Evolutionary conservation across 2,113 vertebrate genomes (phyloP), one percentile per base, ranked within the genome.

Genomic region (western clawed frog (Xenopus tropicalis)): DNA sequence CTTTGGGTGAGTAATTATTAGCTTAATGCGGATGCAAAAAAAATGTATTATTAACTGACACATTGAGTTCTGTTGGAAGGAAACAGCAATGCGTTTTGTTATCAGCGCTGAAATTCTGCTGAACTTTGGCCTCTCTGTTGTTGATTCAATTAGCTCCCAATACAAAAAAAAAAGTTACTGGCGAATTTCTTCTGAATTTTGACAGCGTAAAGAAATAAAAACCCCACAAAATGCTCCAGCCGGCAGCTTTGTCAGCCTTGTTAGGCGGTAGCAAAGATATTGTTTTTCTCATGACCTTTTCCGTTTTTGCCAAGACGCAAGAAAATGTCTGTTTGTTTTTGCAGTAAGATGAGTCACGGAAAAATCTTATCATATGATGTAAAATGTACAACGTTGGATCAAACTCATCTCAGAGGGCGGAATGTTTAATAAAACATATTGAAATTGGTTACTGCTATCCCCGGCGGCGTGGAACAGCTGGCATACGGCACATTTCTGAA

Each of bases 281-380:
- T 17, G 22, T 61, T 61, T 37, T 67, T 74, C 65, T 48, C 65
- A 74, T 61, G 65, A 74, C 72, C 72, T 66, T 61, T 74, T 68
- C 24, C 25, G 46, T 37, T 37, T 59, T 59, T 51, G 22, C 54
- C 56, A 68, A 67, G 43, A 59, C 59, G 29, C n/a, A 74, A 61
- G n/a, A 61, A 74, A 67, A 51, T 59, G 48, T 46, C 16, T 68
- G 64, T 61, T 67, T 61, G 21, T 44, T 67, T 68, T 74, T 61
- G 23, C 48, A 74, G 67, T 14, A 25, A 74, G 65, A 72, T 43
- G 37, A 17, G 58, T 67, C 65, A 67, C 25, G 43, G 22, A 56
- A 65, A 65, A 65, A 3, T 20, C 42, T 42, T 37, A 14, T 63
- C 46, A 11, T 42, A 44, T 21, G 37, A 65, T 65, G 29, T 20